Percentiles rank a stretch among this genome's conserved stretches.
Evolutionary conservation across 2,113 vertebrate genomes (phyloP).

Genomic region (Baryphthengus martii): DNA sequence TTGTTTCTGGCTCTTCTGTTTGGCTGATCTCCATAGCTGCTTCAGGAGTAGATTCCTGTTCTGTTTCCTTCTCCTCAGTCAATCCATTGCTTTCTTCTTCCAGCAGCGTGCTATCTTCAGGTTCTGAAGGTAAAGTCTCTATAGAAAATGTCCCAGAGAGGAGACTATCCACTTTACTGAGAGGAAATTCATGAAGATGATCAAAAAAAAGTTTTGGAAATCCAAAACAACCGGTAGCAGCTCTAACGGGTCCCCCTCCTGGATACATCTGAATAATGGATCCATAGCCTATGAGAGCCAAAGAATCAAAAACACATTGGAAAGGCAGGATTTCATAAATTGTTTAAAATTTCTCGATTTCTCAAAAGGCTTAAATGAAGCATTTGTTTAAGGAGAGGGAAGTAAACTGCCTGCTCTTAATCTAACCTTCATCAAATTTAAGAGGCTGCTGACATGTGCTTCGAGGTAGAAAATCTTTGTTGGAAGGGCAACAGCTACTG

Average conservation of each 20-base stretch:
- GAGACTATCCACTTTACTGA: slow-evolving; percentile 88
- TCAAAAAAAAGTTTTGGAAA: slow-evolving; percentile 87
- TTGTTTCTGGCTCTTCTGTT: slow-evolving; percentile 57
- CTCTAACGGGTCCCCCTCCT: slow-evolving; percentile 85
- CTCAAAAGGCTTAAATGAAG: background rate
- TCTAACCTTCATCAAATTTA: background rate
- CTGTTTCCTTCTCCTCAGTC: slow-evolving; percentile 55
- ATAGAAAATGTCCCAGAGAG: slow-evolving; percentile 81
- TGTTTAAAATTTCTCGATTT: background rate
- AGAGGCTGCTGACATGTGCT: background rate
- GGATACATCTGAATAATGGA: slow-evolving; percentile 94
- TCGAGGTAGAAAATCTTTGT: background rate
- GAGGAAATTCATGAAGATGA: slow-evolving; percentile 89
- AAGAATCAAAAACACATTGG: background rate
- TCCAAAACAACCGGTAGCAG: slow-evolving; percentile 91
- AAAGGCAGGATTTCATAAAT: background rate
- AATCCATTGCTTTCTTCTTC: slow-evolving; percentile 59
- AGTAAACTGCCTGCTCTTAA: background rate
- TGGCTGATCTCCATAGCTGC: slow-evolving; percentile 29
- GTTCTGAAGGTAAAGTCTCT: slow-evolving; percentile 73
- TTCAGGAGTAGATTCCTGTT: slow-evolving; percentile 43
- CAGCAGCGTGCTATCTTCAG: slow-evolving; percentile 49
- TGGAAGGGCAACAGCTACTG: background rate
- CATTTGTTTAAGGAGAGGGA: background rate
- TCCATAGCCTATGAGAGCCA: slow-evolving; percentile 82